Conservation (phyloP, 2,888 invertebrate genomes). For the Hecatera dysodea region DNA sequence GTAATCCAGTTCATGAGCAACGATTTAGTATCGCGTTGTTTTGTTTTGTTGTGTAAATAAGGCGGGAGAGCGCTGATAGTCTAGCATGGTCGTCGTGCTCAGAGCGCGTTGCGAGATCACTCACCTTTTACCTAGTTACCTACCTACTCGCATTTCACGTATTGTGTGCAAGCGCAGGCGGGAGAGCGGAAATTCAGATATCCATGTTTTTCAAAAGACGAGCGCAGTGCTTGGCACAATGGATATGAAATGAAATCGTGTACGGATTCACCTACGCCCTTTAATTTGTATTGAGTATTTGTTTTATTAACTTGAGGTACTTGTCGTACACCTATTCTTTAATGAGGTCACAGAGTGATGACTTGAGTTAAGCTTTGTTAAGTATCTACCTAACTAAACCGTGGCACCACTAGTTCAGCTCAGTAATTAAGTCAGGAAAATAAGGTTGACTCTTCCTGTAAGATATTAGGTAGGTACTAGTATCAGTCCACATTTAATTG, state of each 20-base stretch:
- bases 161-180: conserved; percentile 57
- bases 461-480: background rate
- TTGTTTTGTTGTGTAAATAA: conserved; percentile 55
- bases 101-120: conserved; percentile 68
- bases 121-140: conserved; percentile 80
- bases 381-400: background rate
- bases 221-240: conserved; percentile 32
- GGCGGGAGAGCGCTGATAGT: conserved; percentile 49
- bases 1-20: conserved; percentile 30
- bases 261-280: conserved; percentile 22
- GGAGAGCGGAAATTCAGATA: conserved; percentile 67
- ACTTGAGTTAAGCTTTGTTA: background rate
- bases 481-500: conserved; percentile 8
- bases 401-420: no score
- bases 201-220: conserved; percentile 46
- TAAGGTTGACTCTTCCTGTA: background rate
- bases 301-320: background rate
- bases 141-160: conserved; percentile 73
- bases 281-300: conserved; percentile 19
- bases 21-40: conserved; percentile 15
- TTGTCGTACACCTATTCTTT: background rate
- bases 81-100: conserved; percentile 41
- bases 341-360: background rate
- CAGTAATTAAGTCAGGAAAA: background rate
- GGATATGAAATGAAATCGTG: conserved; percentile 36